These are phyloP conservation scores for Ciconia stormi DNA, from an alignment of 2,113 vertebrate genomes.

Conservation along the genomic window DNA sequence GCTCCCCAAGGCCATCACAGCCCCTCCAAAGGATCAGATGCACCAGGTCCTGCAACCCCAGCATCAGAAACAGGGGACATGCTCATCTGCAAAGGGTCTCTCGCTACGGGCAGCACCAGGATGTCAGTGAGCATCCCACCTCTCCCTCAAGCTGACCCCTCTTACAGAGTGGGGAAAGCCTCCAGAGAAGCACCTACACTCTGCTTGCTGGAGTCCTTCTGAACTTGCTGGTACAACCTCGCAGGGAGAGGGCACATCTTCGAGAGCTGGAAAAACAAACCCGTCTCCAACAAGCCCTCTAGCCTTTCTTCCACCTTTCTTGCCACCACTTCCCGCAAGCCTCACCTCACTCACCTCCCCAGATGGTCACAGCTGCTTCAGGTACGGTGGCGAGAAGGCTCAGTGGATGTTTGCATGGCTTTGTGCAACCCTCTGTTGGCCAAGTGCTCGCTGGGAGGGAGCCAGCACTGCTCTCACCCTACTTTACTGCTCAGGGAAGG, in stretches of 20 bases:
- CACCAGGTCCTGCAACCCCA: not conserved
- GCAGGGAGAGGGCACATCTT: not conserved
- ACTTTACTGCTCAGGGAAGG: not conserved
- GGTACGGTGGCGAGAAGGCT: rapidly evolving
- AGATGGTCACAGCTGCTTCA: not conserved
- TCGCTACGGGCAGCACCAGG: not conserved
- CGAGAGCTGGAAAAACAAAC: not conserved
- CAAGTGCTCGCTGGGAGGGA: not conserved
- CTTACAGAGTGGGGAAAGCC: not conserved
- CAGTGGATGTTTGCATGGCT: rapidly evolving
- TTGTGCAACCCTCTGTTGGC: not conserved
- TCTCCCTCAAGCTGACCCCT: not conserved
- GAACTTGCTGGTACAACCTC: not conserved
- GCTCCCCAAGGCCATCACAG: not conserved
- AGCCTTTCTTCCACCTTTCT: not conserved
- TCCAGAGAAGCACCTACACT: not conserved
- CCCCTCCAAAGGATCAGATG: not conserved
- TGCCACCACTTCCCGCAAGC: not conserved
- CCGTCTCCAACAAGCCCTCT: not conserved
- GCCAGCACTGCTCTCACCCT: not conserved
- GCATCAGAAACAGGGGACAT: not conserved
- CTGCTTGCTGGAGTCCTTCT: not conserved
- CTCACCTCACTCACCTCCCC: rapidly evolving
- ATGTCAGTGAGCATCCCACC: too few relatives aligned
- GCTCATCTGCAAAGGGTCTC: not conserved